Evolutionary conservation across 2,113 vertebrate species (phyloP).

Genomic region (Rhadina sibilatrix): DNA sequence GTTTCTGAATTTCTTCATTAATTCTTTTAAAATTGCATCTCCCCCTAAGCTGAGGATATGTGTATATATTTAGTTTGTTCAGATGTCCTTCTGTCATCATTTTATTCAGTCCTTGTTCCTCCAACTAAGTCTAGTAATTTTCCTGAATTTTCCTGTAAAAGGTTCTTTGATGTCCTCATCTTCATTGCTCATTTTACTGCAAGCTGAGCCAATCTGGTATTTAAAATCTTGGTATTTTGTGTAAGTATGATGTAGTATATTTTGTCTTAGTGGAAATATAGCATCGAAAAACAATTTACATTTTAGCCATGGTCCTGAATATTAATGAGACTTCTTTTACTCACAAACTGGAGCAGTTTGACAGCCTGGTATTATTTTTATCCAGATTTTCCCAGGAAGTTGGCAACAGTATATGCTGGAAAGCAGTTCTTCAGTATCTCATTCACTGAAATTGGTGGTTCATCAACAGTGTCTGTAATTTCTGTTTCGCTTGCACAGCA

Average conservation of each 20-base stretch:
- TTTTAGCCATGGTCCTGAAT: constrained; percentile 46
- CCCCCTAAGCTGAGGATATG: not conserved
- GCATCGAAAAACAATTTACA: constrained; percentile 42
- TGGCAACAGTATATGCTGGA: constrained; percentile 32
- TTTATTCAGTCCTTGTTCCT: not conserved
- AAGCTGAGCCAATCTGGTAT: constrained; percentile 11
- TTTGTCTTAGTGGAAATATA: constrained; percentile 31
- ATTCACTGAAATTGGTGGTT: constrained; percentile 58
- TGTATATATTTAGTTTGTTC: constrained; percentile 32
- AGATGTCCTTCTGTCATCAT: constrained; percentile 8
- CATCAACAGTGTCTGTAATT: constrained; percentile 63
- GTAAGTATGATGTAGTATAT: constrained; percentile 3
- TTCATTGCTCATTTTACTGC: constrained; percentile 24
- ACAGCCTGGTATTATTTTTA: constrained; percentile 58
- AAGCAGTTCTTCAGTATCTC: constrained; percentile 45
- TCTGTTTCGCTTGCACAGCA: constrained; percentile 53
- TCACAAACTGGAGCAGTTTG: constrained; percentile 34
- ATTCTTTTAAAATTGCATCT: not conserved
- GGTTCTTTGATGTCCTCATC: constrained; percentile 39
- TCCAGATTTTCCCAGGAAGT: constrained; percentile 50
- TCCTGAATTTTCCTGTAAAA: constrained; percentile 18
- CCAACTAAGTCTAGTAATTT: constrained; percentile 36
- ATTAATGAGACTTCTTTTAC: constrained; percentile 28
- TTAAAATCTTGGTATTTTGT: constrained; percentile 45
- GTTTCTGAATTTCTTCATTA: not conserved